These are phyloP conservation scores for Drosophila paranaensis DNA, from an alignment of 2,888 invertebrate species.

Conservation along the genomic window DNA sequence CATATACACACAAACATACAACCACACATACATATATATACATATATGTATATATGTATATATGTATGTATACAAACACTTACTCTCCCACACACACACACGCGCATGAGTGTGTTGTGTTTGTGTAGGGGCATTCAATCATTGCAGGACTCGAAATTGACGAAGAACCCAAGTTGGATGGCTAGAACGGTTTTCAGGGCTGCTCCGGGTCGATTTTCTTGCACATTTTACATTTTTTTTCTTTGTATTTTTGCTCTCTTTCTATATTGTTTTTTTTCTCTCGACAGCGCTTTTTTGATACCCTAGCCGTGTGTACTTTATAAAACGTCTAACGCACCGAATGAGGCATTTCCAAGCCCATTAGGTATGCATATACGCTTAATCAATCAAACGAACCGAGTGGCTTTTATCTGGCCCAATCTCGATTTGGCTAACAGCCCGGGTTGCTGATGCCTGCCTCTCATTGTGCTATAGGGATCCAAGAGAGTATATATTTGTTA, in stretches of 20 bases:
- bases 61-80: neutral
- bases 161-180: conserved; percentile 27
- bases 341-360: conserved; percentile 15
- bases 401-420: conserved; percentile 8
- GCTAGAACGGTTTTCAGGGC: conserved; percentile 19
- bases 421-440: neutral
- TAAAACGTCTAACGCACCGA: conserved; percentile 14
- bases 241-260: conserved; percentile 15
- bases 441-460: neutral
- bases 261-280: conserved; percentile 25
- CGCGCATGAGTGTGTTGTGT: conserved; percentile 27
- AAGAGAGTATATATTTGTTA: neutral
- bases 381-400: conserved; percentile 15
- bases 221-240: conserved; percentile 13
- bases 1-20: neutral
- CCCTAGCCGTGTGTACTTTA: conserved; percentile 14
- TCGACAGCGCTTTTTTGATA: conserved; percentile 28
- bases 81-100: neutral
- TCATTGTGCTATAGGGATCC: neutral
- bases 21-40: too few species aligned
- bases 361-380: conserved; percentile 19
- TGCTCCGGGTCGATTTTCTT: conserved; percentile 13
- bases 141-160: conserved; percentile 70
- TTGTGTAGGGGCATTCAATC: conserved; percentile 68
- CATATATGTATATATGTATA: neutral